Evolutionary conservation across 1,140 invertebrate genomes (phyloP), one percentile per base, ranked within the genome.

Genomic region (Notospermus geniculatus): DNA sequence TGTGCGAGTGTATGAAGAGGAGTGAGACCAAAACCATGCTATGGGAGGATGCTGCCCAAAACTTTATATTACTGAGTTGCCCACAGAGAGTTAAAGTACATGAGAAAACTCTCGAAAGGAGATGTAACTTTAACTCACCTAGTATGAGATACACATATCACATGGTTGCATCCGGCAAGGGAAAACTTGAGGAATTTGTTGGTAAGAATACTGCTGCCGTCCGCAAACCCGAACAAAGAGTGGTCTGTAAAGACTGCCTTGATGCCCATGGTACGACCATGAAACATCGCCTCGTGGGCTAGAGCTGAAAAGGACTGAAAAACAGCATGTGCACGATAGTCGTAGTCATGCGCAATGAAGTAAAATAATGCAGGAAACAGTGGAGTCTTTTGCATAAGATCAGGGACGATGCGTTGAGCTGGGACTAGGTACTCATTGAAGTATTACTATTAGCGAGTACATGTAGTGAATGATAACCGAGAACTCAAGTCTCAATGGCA

Each of bases 201-300:
- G 17, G 95, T 98, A 39, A 99, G 85, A 41, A 99, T 92, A 19
- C 97, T 95, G 66, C 94, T 97, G 30, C 91, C 88, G 84, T 99
- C 97, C 55, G 96, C 96, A 87, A 99, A 99, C 17, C 97, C 97
- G 86, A 99, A 99, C 45, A 99, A 82, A 50, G 97, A 99, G 83
- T 99, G 97, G 83, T 99, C 97, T 1, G 97, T 99, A 76, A 99
- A 99, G 36, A 99, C 93, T 36, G 92, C 92, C 87, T 90, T 93
- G 19, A 98, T 77, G 11, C 91, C 91, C 84, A 99, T 85, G 57
- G 95, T 84, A 73, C 90, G 88, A 9, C 91, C 96, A 73, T 97
- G 91, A 65, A 97, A 87, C 84, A 98, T 90, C 2, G 94, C 90
- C 85, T 99, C 97, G 81, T 98, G 94, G 2, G 93, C 95, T 70